A percentile compares a stretch with the other conserved stretches of the same genome.
These are phyloP conservation scores for Sycophila sp. DNA, from an alignment of 1,140 invertebrate genomes.

Conservation along the genomic window DNA sequence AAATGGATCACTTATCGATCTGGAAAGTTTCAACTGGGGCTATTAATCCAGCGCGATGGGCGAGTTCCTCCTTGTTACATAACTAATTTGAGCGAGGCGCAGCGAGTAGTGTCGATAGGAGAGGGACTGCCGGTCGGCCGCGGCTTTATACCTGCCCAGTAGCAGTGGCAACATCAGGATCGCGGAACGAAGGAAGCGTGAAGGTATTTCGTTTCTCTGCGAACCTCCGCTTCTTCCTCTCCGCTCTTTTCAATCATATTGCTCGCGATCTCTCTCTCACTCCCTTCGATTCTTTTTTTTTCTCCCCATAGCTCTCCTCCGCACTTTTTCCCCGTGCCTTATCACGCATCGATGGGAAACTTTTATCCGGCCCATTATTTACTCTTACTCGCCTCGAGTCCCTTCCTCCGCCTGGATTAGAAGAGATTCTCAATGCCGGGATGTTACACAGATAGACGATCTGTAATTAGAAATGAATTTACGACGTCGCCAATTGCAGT, in stretches of 20 bases:
- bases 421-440: background rate
- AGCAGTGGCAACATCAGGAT: background rate
- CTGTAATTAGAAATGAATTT: background rate
- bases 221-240: background rate
- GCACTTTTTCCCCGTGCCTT: too few relatives aligned
- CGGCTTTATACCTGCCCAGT: too few relatives aligned
- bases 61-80: background rate
- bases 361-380: too few relatives aligned
- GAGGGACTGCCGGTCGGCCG: background rate
- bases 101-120: background rate
- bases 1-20: too few relatives aligned
- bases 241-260: constrained; percentile 5
- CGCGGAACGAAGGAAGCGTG: constrained; percentile 32
- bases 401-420: background rate
- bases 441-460: too few relatives aligned
- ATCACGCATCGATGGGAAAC: background rate
- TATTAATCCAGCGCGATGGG: background rate
- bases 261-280: too few relatives aligned
- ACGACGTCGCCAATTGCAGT: background rate
- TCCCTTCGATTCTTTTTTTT: background rate
- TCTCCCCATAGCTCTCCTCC: background rate
- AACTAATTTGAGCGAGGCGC: constrained; percentile 1
- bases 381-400: too few relatives aligned
- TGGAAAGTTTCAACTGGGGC: background rate
- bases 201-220: constrained; percentile 28